phyloP scores from a whole-genome alignment of 2,113 vertebrate genomes.

The Coreoperca whiteheadi region DNA sequence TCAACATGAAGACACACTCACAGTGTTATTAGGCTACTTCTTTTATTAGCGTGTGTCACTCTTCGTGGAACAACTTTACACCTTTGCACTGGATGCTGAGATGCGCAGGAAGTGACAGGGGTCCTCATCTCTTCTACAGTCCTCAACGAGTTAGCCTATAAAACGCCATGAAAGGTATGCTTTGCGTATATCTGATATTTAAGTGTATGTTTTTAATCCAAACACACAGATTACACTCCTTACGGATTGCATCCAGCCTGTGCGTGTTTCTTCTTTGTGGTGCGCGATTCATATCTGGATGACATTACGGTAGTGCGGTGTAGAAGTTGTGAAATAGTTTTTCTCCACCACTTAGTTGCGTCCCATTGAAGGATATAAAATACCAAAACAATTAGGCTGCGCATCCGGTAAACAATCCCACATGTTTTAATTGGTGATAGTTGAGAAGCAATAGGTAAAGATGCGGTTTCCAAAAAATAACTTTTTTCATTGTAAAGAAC shows the following conservation, averaged over 20 bases:
- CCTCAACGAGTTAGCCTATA: constrained; percentile 64
- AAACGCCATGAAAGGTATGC: constrained; percentile 85
- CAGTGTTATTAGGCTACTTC: not conserved
- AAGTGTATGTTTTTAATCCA: not conserved
- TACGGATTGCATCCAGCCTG: not conserved
- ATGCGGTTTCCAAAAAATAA: not conserved
- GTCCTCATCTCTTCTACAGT: constrained; percentile 74
- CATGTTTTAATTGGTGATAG: not conserved
- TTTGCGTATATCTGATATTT: not conserved
- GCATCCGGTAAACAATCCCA: not conserved
- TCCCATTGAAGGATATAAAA: constrained; percentile 11
- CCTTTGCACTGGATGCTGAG: constrained; percentile 73
- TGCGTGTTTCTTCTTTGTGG: constrained; percentile 25
- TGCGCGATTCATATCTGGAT: constrained; percentile 88
- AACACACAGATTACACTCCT: not conserved
- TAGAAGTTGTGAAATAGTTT: constrained; percentile 84
- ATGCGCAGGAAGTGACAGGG: constrained; percentile 78
- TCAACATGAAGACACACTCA: constrained; percentile 42
- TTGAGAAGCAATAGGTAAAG: not conserved
- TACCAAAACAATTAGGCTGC: not conserved
- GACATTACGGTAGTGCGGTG: constrained; percentile 84
- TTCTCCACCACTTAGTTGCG: constrained; percentile 39
- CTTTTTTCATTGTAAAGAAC: not conserved
- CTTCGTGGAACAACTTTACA: constrained; percentile 34
- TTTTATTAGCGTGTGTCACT: not conserved